Percentiles rank a stretch among this genome's conserved stretches.
Conservation (phyloP, 92 coral and sea anemone genomes). For the Zoanthus sociatus region DNA sequence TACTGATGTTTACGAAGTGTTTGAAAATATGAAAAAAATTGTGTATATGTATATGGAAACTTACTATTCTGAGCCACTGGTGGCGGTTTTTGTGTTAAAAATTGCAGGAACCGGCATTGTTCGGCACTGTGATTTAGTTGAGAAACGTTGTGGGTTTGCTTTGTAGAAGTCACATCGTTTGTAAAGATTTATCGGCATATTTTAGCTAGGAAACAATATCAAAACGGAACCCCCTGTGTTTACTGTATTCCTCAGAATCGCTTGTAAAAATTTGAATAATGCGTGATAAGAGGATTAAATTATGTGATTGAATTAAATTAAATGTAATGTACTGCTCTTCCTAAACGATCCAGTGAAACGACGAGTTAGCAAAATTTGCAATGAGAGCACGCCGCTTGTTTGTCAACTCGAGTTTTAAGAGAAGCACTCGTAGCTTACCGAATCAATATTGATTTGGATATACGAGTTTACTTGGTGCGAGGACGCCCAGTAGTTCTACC, state of each 20-base stretch:
- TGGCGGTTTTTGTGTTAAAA: background rate
- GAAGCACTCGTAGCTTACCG: no score
- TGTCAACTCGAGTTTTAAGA: background rate
- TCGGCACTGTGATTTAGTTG: background rate
- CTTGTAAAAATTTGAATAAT: constrained; percentile 6
- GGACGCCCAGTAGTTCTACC: no score
- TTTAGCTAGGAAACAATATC: background rate
- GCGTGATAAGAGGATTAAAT: background rate
- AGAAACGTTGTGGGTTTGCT: background rate
- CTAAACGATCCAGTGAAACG: background rate
- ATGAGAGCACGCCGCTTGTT: background rate
- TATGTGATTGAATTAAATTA: background rate
- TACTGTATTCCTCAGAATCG: background rate
- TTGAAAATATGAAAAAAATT: background rate
- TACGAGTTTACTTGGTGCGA: no score
- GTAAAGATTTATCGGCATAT: background rate
- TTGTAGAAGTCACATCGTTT: background rate
- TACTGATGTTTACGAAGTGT: background rate
- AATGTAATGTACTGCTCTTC: background rate
- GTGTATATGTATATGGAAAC: background rate
- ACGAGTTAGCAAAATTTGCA: background rate
- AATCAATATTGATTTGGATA: no score
- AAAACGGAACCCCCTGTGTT: background rate
- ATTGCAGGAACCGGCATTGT: background rate
- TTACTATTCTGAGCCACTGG: background rate